These are phyloP conservation scores for Odocoileus virginianus DNA, from an alignment of 2,113 vertebrate genomes.

Conservation along the genomic window DNA sequence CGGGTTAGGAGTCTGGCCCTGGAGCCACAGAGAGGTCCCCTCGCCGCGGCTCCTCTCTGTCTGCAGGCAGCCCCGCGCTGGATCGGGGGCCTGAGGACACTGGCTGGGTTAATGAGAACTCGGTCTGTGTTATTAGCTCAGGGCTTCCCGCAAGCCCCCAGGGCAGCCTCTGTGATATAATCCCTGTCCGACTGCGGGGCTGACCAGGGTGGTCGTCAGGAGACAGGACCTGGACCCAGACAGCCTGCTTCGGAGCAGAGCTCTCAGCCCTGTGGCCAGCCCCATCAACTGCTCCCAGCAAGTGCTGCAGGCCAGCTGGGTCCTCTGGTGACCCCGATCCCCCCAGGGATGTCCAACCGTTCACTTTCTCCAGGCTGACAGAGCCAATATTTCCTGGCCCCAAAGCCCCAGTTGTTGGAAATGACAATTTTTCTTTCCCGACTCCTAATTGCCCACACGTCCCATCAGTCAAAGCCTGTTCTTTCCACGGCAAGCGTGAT, in stretches of 20 bases:
- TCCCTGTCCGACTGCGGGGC: neutral
- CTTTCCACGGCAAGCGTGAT: neutral
- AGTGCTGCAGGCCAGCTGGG: neutral
- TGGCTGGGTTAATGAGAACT: neutral
- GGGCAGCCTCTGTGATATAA: neutral
- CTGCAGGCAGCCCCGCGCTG: fast-evolving
- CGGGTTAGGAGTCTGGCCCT: neutral
- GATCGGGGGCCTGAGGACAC: fast-evolving
- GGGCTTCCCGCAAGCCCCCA: neutral
- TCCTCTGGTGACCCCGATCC: neutral
- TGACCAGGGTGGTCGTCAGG: neutral
- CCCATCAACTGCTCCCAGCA: fast-evolving
- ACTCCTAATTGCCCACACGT: neutral
- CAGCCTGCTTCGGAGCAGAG: too few relatives aligned
- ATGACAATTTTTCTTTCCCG: neutral
- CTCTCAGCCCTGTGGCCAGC: neutral
- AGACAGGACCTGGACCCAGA: neutral
- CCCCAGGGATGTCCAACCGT: neutral
- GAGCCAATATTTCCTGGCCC: neutral
- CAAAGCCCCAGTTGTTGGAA: neutral
- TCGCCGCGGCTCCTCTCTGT: fast-evolving
- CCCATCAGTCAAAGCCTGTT: neutral
- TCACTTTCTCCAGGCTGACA: neutral
- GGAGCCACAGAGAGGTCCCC: neutral
- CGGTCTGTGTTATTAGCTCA: neutral